Conservation (phyloP, 2,888 invertebrate genomes). For the Pocota personata region DNA sequence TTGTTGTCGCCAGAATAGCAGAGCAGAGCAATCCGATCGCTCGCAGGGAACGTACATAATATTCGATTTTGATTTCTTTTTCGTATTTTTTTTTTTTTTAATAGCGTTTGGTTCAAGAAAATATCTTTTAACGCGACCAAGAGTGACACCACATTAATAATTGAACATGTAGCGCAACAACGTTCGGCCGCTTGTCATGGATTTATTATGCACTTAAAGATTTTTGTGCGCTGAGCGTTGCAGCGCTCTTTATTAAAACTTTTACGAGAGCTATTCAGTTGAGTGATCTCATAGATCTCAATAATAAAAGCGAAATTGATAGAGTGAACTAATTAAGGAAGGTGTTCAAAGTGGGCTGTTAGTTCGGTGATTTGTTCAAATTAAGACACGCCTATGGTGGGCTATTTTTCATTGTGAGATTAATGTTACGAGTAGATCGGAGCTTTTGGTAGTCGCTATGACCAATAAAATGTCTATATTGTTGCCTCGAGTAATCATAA, state of each 20-base stretch:
- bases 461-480: not conserved
- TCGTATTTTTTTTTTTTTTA: constrained; percentile 4
- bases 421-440: no score
- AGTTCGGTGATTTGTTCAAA: constrained; percentile 38
- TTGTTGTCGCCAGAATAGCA: constrained; percentile 35
- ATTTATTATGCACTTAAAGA: constrained; percentile 67
- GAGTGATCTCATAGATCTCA: constrained; percentile 42
- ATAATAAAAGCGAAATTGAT: constrained; percentile 8
- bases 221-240: not conserved
- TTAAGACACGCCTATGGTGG: not conserved
- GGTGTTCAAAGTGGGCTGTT: constrained; percentile 37
- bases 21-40: not conserved
- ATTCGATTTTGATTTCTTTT: constrained; percentile 40
- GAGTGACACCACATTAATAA: constrained; percentile 71
- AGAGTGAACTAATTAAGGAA: constrained; percentile 31
- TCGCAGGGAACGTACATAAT: not conserved
- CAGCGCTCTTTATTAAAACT: not conserved
- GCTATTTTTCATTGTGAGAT: not conserved
- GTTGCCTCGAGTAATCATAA: not conserved
- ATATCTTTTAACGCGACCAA: constrained; percentile 63
- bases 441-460: no score
- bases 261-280: constrained; percentile 9
- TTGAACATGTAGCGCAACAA: constrained; percentile 51
- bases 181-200: constrained; percentile 63
- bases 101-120: constrained; percentile 40